Base-by-base conservation (phyloP, 2,113 vertebrate species). In the Cyprinodon variegatus region DNA sequence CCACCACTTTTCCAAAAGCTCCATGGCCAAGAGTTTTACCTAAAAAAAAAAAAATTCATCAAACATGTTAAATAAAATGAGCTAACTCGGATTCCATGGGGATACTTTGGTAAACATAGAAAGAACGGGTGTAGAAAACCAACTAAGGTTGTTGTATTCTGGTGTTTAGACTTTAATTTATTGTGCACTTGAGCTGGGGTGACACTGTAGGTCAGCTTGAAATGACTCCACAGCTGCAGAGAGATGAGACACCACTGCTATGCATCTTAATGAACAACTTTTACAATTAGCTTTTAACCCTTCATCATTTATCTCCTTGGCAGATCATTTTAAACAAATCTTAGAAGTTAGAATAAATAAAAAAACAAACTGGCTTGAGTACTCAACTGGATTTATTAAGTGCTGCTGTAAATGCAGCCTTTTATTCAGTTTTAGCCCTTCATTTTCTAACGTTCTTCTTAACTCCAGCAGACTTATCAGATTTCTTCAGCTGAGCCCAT, bases 1-100 rank as follows among this genome's bases (percentile, higher is more conserved):
- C 97, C 88, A 98, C 95, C 88, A 98, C 97, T 89, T 98, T 98
- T 67, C 97, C 96, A 91, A 98, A 98, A 84, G 97, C 97, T 84
- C 97, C 97, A 60, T 97, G 96, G 85, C 97, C 96, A 70, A 98
- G 94, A 61, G 96, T 97, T 96, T 98, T 98, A 90, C 97, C 97
- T 98, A 92, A 74, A 36, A 85, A 82, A 72, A 13, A 0, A 29
- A 29, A 29, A 29, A 29, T 29, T 29, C 43, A 80, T 57, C 50
- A 40, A 78, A 72, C 20, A 38, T 20, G 76, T 84, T 68, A n/a
- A 64, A 60, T 59, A 70, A 83, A 68, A 76, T 45, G 66, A 68
- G 48, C 4, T 38, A 74, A 70, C 82, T 76, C 69, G 77, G 73
- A 81, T 38, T 88, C 76, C 78, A 46, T 61, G 15, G 48, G 76